Evolutionary conservation across 2,888 invertebrate species (phyloP), one percentile per base, ranked within the genome.

Genomic region (Rhimphoctona megacephalus): DNA sequence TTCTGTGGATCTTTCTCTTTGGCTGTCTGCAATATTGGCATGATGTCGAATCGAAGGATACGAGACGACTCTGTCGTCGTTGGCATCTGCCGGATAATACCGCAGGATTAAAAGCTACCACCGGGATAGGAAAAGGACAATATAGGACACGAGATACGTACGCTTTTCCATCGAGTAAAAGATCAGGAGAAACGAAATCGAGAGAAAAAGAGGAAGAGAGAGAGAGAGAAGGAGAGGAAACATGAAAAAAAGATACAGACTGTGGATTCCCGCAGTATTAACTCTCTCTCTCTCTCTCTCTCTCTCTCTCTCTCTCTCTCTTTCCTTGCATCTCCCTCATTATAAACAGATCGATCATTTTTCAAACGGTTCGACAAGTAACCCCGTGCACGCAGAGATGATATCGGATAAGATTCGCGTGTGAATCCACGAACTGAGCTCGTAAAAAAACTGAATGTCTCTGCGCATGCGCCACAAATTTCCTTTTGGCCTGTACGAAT

Each of bases 301-400:
- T n/a, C n/a, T n/a, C 69, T 72, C 61, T 39, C 52, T 72, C 70
- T 67, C 25, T 43, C 43, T 46, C 64, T 52, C 52, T 77, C 77
- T 46, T 39, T 77, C 69, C 57, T 61, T 17, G 46, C n/a, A 46
- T 70, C 43, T 70, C 70, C n/a, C 84, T 85, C 88, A 84, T 89
- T 91, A 91, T 92, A 94, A 94, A 93, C 94, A 94, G 93, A 94
- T 94, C 94, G 94, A 94, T 94, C 94, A 94, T 94, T 92, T 94
- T 94, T 94, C 94, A 93, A 94, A 93, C 93, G 92, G 93, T 90
- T 92, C 89, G 87, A 85, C 89, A 88, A 89, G 87, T 88, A 86
- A 83, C 87, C 88, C 88, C 87, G 36, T 61, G 49, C 43, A 69
- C 83, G 64, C 66, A 72, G 82, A 88, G 90, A 91, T 90, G 87